Evolutionary conservation across 1,140 invertebrate species (phyloP), one percentile per base, ranked within the genome.

Genomic region (Phocides pigmalion): DNA sequence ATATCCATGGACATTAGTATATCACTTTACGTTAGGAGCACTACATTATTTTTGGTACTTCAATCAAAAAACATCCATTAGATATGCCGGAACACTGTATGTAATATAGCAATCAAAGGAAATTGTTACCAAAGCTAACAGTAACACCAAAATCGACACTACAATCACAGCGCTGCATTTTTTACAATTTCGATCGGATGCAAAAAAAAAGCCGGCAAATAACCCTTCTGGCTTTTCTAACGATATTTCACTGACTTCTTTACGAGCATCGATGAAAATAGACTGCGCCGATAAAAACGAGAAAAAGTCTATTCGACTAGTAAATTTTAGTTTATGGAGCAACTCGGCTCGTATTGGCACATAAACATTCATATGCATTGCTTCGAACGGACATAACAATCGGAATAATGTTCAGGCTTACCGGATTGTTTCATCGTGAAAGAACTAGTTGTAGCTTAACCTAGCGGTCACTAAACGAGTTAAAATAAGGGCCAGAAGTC

Each of bases 281-380:
- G 51, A 71, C 62, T 53, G 49, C 59, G 64, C 51, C 67, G 64
- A 77, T 75, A 81, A 80, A 80, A 79, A 65, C 70, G 64, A 71
- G 66, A 50, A 68, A 63, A 66, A 63, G 59, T 53, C 65, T 61
- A 72, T 66, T 72, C 66, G 64, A 50, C 42, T 72, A 80, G 69
- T 79, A 79, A 82, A 80, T 78, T 82, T 82, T 73, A 79, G 70
- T 84, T 84, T 78, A 81, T 76, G 74, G 71, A 68, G 69, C 61
- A 66, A 76, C 70, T 75, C 69, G 39, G 69, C 65, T 67, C 58
- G 69, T 82, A 84, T 84, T 82, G 74, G 72, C 32, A 49, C 70
- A 74, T 84, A 82, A 84, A 84, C 75, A 79, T 78, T 75, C 72
- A 79, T 77, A 75, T 72, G 68, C 68, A 72, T 72, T 72, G 73